Evolutionary conservation across 2,113 vertebrate genomes (phyloP).

Genomic region (Lagopus muta): DNA sequence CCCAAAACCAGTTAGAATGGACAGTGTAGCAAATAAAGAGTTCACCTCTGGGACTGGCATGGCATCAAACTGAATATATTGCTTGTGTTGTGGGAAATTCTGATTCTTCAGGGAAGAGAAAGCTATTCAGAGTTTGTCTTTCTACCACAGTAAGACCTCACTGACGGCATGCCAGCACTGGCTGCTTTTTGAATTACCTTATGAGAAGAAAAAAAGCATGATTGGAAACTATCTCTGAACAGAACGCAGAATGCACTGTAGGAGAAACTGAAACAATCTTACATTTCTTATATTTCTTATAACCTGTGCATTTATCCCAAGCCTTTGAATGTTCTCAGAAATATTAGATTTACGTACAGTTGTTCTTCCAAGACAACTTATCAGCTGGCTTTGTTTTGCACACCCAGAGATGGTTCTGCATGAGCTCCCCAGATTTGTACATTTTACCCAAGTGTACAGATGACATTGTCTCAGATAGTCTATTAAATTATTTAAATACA

Average conservation of each 20-base stretch:
- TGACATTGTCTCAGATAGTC: neutral
- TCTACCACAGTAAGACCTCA: constrained; percentile 9
- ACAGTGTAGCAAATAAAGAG: neutral
- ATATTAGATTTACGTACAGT: neutral
- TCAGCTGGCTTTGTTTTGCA: neutral
- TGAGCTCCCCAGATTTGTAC: neutral
- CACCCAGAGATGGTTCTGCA: neutral
- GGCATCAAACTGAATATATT: neutral
- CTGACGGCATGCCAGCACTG: neutral
- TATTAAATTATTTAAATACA: neutral
- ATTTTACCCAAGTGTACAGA: neutral
- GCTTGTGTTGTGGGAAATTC: neutral
- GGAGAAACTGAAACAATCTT: neutral
- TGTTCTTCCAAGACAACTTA: neutral
- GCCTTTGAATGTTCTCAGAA: constrained; percentile 52
- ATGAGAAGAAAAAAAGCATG: neutral
- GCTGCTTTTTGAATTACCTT: constrained; percentile 40
- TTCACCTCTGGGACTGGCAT: neutral
- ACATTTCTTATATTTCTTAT: neutral
- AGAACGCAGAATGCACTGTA: neutral
- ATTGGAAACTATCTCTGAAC: neutral
- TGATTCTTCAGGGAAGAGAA: neutral
- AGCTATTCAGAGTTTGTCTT: neutral
- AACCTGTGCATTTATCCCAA: constrained; percentile 42
- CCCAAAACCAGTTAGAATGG: neutral